Percentiles rank a stretch among this genome's conserved stretches.
Evolutionary conservation across 2,797 vertebrate genomes (phyloP).

Genomic region (Triplophysa bombifrons): DNA sequence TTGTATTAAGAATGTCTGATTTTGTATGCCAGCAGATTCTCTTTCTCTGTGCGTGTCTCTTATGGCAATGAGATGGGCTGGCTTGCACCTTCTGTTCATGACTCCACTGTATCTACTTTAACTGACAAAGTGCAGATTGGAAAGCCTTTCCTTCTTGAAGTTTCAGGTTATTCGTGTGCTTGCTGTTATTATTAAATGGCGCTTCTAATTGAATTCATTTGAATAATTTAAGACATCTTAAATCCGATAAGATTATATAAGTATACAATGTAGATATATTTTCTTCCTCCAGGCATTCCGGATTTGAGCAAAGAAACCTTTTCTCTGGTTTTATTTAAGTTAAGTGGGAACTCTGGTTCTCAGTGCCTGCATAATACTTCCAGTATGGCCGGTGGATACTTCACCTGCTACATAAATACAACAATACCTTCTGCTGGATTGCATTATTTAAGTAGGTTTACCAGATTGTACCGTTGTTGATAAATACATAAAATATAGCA

Average conservation of each 20-base stretch:
- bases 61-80: slow-evolving; percentile 51
- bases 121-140: slow-evolving; percentile 57
- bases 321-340: slow-evolving; percentile 59
- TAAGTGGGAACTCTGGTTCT: slow-evolving; percentile 58
- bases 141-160: slow-evolving; percentile 57
- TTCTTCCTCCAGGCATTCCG: slow-evolving; percentile 51
- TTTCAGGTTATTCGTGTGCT: slow-evolving; percentile 65
- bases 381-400: slow-evolving; percentile 62
- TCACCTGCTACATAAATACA: slow-evolving; percentile 59
- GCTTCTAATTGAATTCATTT: too few species aligned
- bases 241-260: too few species aligned
- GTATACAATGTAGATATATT: too few species aligned
- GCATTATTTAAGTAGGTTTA: slow-evolving; percentile 64
- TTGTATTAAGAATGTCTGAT: not conserved
- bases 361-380: slow-evolving; percentile 60
- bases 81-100: slow-evolving; percentile 63
- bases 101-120: slow-evolving; percentile 53
- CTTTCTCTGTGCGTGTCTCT: slow-evolving; percentile 50
- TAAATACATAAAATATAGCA: not conserved
- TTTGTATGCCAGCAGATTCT: slow-evolving; percentile 42
- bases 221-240: too few species aligned
- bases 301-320: slow-evolving; percentile 48
- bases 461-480: not conserved
- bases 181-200: not conserved
- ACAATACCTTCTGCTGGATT: slow-evolving; percentile 58